Evolutionary conservation across 2,888 invertebrate genomes (phyloP).

Genomic region (Oegoconia quadripuncta): DNA sequence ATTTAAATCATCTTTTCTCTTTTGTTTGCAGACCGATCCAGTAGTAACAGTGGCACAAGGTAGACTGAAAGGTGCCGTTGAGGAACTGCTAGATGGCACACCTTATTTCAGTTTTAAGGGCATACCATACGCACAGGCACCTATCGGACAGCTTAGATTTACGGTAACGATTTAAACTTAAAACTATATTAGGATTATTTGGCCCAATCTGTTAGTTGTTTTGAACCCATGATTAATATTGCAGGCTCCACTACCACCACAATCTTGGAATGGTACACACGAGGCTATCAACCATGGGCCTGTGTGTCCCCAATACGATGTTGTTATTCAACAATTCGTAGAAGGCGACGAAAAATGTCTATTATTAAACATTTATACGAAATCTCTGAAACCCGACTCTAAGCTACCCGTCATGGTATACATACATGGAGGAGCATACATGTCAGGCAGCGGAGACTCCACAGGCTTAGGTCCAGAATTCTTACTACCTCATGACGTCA

Average conservation of each 20-base stretch:
- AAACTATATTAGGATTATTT: not conserved
- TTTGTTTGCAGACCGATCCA: slow-evolving; percentile 27
- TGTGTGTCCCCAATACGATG: slow-evolving; percentile 42
- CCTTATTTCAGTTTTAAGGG: slow-evolving; percentile 56
- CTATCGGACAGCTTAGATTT: slow-evolving; percentile 66
- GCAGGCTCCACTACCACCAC: slow-evolving; percentile 42
- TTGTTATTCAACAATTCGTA: slow-evolving; percentile 20
- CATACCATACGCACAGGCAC: slow-evolving; percentile 73
- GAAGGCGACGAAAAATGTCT: slow-evolving; percentile 47
- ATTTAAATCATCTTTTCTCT: not conserved
- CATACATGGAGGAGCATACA: slow-evolving; percentile 53
- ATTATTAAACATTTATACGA: slow-evolving; percentile 47
- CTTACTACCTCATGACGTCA: slow-evolving; percentile 47
- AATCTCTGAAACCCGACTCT: slow-evolving; percentile 22
- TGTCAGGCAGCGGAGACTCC: slow-evolving; percentile 49
- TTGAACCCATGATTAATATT: slow-evolving; percentile 11
- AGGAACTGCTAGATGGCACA: slow-evolving; percentile 33
- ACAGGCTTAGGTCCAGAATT: slow-evolving; percentile 47
- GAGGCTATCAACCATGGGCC: slow-evolving; percentile 42
- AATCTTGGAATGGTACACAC: slow-evolving; percentile 40
- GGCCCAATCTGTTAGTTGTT: not conserved
- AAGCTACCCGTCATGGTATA: slow-evolving; percentile 54
- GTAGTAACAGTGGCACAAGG: slow-evolving; percentile 36
- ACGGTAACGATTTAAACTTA: slow-evolving; percentile 52
- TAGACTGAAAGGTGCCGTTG: slow-evolving; percentile 29